Percentiles rank a stretch among this genome's conserved stretches.
Evolutionary conservation across 2,797 vertebrate genomes (phyloP).

Genomic region (Stomatorhinus walkeri): DNA sequence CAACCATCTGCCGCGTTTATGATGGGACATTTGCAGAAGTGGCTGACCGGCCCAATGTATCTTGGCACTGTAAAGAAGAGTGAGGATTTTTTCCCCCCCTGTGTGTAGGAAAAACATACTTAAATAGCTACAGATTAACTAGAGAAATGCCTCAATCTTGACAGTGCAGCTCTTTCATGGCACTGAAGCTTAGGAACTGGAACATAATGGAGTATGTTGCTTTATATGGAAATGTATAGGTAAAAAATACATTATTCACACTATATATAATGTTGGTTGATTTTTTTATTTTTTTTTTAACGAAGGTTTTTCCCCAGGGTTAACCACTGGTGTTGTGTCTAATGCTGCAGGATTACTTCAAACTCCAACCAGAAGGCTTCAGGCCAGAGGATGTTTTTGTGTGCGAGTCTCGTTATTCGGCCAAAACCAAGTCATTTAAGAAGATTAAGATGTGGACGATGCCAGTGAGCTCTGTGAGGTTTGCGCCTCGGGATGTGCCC

Average conservation of each 20-base stretch:
- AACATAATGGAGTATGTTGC: not conserved
- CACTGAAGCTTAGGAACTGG: not conserved
- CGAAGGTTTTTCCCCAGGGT: not conserved
- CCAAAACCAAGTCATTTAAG: slow-evolving; percentile 87
- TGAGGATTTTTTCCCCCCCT: not conserved
- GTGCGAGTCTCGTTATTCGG: slow-evolving; percentile 89
- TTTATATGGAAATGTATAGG: not conserved
- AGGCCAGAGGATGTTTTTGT: slow-evolving; percentile 84
- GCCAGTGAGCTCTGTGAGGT: slow-evolving; percentile 74
- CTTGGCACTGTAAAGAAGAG: not conserved
- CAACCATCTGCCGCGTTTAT: not conserved
- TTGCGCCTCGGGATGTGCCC: slow-evolving; percentile 73
- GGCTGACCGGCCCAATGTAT: not conserved
- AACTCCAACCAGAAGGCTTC: slow-evolving; percentile 84
- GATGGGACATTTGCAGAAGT: not conserved
- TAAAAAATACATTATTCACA: not conserved
- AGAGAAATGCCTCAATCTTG: not conserved
- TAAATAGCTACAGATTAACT: not conserved
- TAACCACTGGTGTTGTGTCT: not conserved
- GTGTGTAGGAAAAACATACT: not conserved
- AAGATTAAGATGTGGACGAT: slow-evolving; percentile 97
- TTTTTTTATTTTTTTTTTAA: not conserved
- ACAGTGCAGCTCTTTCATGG: not conserved
- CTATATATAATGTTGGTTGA: not conserved
- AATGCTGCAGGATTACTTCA: slow-evolving; percentile 88